These are phyloP conservation scores for Campaea margaritaria DNA, from an alignment of 2,888 invertebrate genomes.

Conservation along the genomic window DNA sequence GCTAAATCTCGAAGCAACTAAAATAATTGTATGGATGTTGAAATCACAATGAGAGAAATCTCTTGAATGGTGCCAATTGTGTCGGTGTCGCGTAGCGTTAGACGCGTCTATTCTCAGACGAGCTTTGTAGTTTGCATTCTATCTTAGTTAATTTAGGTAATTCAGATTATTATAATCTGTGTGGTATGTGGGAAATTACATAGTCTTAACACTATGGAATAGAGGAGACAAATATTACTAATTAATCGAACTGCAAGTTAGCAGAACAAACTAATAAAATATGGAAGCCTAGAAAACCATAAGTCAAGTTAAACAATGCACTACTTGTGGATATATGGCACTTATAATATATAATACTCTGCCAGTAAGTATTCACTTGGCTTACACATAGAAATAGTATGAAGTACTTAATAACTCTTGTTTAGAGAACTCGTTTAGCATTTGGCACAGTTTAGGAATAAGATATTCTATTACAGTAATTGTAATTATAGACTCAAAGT, in stretches of 20 bases:
- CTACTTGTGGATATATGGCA: no score
- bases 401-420: background rate
- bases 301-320: no score
- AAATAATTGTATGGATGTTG: conserved; percentile 33
- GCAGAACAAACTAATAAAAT: no score
- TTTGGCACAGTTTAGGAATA: conserved; percentile 19
- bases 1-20: conserved; percentile 29
- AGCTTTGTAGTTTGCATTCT: conserved; percentile 3
- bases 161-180: background rate
- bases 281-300: no score
- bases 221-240: no score
- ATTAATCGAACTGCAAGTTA: no score
- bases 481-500: conserved; percentile 19
- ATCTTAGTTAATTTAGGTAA: background rate
- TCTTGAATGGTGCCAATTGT: conserved; percentile 41
- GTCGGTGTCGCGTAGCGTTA: conserved; percentile 33
- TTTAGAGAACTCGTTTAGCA: conserved; percentile 14
- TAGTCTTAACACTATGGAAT: no score
- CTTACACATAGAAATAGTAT: no score
- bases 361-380: no score
- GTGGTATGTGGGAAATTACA: background rate
- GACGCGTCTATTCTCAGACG: conserved; percentile 30
- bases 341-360: no score
- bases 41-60: conserved; percentile 39
- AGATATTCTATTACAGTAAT: conserved; percentile 16